phyloP scores from a whole-genome alignment of 2,113 vertebrate genomes.

The Scopus umbretta region DNA sequence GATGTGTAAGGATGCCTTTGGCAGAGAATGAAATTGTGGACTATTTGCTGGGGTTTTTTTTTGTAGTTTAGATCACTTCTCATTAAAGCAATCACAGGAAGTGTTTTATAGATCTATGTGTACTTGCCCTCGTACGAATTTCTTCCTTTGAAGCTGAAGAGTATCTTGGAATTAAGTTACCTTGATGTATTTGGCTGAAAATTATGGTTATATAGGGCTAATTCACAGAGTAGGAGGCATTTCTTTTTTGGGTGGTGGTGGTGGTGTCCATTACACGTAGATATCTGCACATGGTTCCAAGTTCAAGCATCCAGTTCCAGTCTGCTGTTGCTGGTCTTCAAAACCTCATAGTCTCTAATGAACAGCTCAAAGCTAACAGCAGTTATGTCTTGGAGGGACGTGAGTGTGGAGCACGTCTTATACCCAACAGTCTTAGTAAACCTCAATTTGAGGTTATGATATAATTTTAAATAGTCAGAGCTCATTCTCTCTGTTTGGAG shows the following conservation, averaged over 20 bases:
- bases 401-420: background rate
- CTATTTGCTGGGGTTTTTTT: background rate
- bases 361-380: background rate
- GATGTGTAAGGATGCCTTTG: background rate
- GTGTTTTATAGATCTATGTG: background rate
- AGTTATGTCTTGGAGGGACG: background rate
- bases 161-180: background rate
- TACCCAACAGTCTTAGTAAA: background rate
- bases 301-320: background rate
- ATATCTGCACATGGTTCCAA: fast-evolving
- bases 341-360: background rate
- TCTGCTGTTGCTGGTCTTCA: background rate
- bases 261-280: background rate
- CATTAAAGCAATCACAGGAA: background rate
- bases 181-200: background rate
- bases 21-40: background rate
- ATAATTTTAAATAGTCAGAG: background rate
- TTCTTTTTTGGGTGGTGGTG: background rate
- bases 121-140: background rate
- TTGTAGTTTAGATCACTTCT: background rate
- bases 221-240: background rate
- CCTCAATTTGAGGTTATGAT: background rate
- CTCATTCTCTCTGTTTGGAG: background rate
- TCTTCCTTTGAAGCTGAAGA: background rate
- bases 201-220: background rate